Conservation (phyloP, 2,888 invertebrate species). For the Stenolophus ochropezus region DNA sequence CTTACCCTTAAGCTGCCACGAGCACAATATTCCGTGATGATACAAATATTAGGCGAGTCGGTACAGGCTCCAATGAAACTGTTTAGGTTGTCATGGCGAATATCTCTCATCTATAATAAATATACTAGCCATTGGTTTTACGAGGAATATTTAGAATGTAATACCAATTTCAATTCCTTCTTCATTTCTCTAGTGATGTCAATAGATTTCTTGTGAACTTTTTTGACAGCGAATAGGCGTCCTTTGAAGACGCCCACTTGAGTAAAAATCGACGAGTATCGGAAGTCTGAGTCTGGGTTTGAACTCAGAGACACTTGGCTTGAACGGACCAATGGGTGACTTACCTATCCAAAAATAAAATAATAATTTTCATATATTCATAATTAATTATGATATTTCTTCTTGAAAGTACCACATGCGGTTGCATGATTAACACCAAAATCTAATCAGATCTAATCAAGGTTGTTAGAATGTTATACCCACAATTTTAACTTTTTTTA, state of each 20-base stretch:
- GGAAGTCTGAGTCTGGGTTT: constrained; percentile 93
- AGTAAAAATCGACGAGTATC: constrained; percentile 92
- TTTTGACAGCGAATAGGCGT: constrained; percentile 89
- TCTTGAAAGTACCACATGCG: too few species aligned
- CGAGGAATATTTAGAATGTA: not conserved
- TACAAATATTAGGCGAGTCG: constrained; percentile 92
- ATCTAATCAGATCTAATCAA: too few species aligned
- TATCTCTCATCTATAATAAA: constrained; percentile 85
- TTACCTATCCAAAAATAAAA: constrained; percentile 70
- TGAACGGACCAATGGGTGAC: constrained; percentile 82
- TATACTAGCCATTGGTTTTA: not conserved
- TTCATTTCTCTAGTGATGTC: constrained; percentile 94
- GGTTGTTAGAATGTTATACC: too few species aligned
- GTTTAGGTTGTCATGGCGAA: constrained; percentile 93
- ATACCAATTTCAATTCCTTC: constrained; percentile 92
- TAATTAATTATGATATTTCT: too few species aligned
- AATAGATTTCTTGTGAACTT: constrained; percentile 88
- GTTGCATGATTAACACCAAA: too few species aligned
- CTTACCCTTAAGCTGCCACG: constrained; percentile 91
- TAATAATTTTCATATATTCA: too few species aligned
- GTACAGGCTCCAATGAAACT: constrained; percentile 95
- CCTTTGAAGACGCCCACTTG: constrained; percentile 93
- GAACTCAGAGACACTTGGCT: constrained; percentile 94
- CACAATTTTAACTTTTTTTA: too few species aligned
- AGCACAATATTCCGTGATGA: constrained; percentile 91